Evolutionary conservation across 2,888 invertebrate species (phyloP).

Genomic region (Coelogynopora nodosa): DNA sequence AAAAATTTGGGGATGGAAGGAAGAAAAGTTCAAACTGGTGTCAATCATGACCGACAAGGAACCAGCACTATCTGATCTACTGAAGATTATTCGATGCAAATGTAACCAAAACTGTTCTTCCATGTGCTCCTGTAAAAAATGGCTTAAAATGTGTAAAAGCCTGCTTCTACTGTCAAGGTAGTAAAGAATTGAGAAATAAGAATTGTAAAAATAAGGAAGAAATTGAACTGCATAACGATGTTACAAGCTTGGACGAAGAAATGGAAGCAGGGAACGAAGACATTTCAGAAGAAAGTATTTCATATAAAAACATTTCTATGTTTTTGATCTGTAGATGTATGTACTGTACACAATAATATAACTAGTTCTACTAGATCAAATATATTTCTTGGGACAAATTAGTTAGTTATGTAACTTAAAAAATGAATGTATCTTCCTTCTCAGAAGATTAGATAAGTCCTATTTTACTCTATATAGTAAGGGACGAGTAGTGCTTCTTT

Average conservation of each 20-base stretch:
- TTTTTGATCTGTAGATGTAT: not conserved
- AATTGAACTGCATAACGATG: not conserved
- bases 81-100: slow-evolving; percentile 6
- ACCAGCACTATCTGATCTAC: not conserved
- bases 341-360: not conserved
- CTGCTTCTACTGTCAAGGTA: slow-evolving; percentile 32
- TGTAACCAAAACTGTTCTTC: slow-evolving; percentile 13
- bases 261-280: not conserved
- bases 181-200: too few relatives aligned
- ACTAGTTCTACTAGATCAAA: too few relatives aligned
- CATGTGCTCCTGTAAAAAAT: slow-evolving; percentile 36
- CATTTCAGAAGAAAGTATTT: not conserved
- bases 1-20: slow-evolving; percentile 13
- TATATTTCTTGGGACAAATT: too few relatives aligned
- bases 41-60: slow-evolving; percentile 12
- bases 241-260: not conserved
- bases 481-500: too few relatives aligned
- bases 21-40: slow-evolving; percentile 8
- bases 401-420: too few relatives aligned
- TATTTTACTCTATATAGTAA: too few relatives aligned
- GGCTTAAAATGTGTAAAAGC: slow-evolving; percentile 32
- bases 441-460: too few relatives aligned
- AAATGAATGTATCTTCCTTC: too few relatives aligned
- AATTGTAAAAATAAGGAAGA: not conserved
- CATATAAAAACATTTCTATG: not conserved